phyloP scores from a whole-genome alignment of 2,888 invertebrate genomes.

The Calephelis perditalis region DNA sequence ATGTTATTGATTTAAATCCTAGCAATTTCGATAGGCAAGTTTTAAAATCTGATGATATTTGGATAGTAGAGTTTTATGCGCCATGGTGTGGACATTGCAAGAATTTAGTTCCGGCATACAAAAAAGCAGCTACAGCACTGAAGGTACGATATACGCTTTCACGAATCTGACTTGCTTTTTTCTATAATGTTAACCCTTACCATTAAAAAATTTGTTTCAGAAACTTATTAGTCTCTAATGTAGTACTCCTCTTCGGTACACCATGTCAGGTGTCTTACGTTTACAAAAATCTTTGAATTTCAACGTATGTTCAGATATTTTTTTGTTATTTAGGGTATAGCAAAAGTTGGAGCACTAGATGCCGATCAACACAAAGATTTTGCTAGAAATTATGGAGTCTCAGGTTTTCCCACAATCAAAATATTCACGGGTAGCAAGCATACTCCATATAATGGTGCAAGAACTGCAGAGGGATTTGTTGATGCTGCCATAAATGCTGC shows the following conservation, averaged over 20 bases:
- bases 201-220: no score
- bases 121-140: constrained; percentile 93
- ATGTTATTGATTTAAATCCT: constrained; percentile 91
- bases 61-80: constrained; percentile 98
- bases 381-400: constrained; percentile 87
- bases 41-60: constrained; percentile 88
- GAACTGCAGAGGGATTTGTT: constrained; percentile 91
- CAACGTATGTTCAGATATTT: not conserved
- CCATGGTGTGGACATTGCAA: constrained; percentile 98
- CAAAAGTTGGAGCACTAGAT: constrained; percentile 96
- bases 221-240: no score
- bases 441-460: constrained; percentile 88
- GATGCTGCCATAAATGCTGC: constrained; percentile 90
- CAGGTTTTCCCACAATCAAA: constrained; percentile 97
- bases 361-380: constrained; percentile 92
- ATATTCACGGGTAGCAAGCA: constrained; percentile 94
- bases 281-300: not conserved
- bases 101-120: constrained; percentile 93
- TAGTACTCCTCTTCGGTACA: no score
- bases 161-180: no score
- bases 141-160: constrained; percentile 78
- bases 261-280: no score
- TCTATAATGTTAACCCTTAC: no score
- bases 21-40: constrained; percentile 92
- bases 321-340: constrained; percentile 83